Evolutionary conservation across 2,113 vertebrate species (phyloP), one percentile per base, ranked within the genome.

Genomic region (Corydoras sp.): DNA sequence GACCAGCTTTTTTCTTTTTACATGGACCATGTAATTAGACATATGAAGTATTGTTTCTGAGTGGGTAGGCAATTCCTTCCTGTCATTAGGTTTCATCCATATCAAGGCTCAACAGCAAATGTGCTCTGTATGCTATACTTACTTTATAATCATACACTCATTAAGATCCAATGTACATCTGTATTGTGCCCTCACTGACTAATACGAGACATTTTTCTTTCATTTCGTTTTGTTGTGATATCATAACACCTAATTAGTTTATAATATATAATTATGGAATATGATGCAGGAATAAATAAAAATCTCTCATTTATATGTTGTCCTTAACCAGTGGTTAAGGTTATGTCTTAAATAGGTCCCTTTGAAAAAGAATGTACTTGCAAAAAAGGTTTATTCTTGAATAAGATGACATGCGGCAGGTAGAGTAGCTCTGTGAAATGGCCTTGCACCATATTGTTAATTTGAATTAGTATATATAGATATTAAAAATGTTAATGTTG

Each of bases 1-100:
- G 75, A 81, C 79, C 79, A 73, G 67, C 69, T 77, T 80, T 77
- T 71, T 76, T 78, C 69, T 31, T 56, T 64, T 67, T 65, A 76
- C 72, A 79, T 80, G 68, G 64, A 75, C 69, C 76, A 58, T 63
- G 49, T 64, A 69, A 31, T 51, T 65, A 9, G 62, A 59, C 11
- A 68, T 65, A 32, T 71, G 32, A 50, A 50, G 51, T 50, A 65
- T 69, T 73, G 67, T 62, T 66, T 70, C 24, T 76, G 65, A 79
- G 32, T 68, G 15, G 58, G 64, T 62, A 62, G 8, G 24, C 55
- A 61, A n/a, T 32, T 3, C 18, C 31, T 29, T 75, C 59, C 63
- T 55, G 63, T 35, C 48, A 35, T 61, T 55, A 69, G 29, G n/a
- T 14, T n/a, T 15, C 4, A 24, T 8, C 65, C n/a, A 8, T 8